Percentiles rank a stretch among this genome's conserved stretches.
These are phyloP conservation scores for Aleiodes sp. DNA, from an alignment of 1,140 invertebrate species.

Conservation along the genomic window DNA sequence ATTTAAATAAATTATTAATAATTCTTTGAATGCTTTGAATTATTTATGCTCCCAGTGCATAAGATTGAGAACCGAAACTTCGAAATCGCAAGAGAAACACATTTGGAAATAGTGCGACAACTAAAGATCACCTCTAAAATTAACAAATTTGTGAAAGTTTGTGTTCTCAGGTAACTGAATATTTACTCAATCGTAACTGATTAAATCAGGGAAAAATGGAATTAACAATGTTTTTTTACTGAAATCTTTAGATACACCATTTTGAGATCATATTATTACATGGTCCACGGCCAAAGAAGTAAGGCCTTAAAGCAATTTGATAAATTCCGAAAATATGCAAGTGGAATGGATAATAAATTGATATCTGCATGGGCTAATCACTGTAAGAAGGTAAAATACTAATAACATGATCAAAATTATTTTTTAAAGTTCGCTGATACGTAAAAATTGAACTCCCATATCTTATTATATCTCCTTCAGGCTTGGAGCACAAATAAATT, in stretches of 20 bases:
- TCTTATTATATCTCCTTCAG: too few relatives aligned
- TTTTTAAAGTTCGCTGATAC: too few relatives aligned
- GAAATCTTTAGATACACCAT: constrained; percentile 50
- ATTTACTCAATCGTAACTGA: background rate
- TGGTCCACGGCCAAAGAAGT: constrained; percentile 46
- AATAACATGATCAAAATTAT: too few relatives aligned
- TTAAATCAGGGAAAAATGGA: background rate
- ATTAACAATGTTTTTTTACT: constrained; percentile 13
- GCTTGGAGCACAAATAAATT: background rate
- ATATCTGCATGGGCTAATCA: constrained; percentile 54
- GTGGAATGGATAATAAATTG: constrained; percentile 45
- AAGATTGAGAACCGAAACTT: constrained; percentile 48
- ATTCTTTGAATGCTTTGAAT: too few relatives aligned
- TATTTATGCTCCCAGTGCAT: constrained; percentile 45
- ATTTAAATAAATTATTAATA: too few relatives aligned
- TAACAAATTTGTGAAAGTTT: constrained; percentile 45
- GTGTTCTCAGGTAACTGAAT: constrained; percentile 50
- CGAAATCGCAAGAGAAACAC: constrained; percentile 35
- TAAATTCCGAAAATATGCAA: constrained; percentile 43
- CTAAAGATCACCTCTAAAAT: constrained; percentile 49
- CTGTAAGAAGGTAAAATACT: constrained; percentile 57
- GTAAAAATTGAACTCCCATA: too few relatives aligned
- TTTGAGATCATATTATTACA: constrained; percentile 55
- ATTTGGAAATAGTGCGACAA: constrained; percentile 43
- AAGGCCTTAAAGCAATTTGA: constrained; percentile 43